Conservation (phyloP, 1,140 invertebrate species). For the Oscheius sp. region DNA sequence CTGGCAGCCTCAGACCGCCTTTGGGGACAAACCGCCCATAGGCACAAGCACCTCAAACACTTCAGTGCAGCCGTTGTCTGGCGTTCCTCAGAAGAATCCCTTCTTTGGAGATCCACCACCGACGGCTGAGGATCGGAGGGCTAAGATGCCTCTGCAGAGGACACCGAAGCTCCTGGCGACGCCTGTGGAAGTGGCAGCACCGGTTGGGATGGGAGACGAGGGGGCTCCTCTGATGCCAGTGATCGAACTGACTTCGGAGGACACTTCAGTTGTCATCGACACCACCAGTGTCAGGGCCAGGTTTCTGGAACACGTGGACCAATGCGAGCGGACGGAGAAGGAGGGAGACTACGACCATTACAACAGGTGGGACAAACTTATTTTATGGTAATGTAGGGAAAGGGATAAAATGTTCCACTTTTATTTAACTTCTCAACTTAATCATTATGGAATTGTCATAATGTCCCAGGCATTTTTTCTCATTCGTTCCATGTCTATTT, state of each 20-base stretch:
- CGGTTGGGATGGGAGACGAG: background rate
- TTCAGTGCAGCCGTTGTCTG: background rate
- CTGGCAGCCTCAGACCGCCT: background rate
- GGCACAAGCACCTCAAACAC: background rate
- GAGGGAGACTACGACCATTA: too few relatives aligned
- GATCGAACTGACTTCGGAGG: background rate
- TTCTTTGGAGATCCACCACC: constrained; percentile 1
- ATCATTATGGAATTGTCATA: too few relatives aligned
- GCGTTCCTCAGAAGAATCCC: background rate
- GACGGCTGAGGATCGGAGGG: background rate
- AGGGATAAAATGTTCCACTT: too few relatives aligned
- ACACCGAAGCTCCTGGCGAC: background rate
- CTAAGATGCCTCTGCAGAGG: background rate
- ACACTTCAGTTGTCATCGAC: background rate
- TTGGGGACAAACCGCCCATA: background rate
- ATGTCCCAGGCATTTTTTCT: too few relatives aligned
- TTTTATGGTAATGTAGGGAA: too few relatives aligned
- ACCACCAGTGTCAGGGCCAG: background rate
- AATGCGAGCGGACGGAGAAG: too few relatives aligned
- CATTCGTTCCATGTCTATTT: too few relatives aligned
- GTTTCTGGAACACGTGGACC: background rate
- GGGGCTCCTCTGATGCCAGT: background rate
- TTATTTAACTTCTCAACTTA: too few relatives aligned
- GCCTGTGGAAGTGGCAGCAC: background rate
- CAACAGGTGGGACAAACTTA: too few relatives aligned